These are phyloP conservation scores for Agrilus biguttatus DNA, from an alignment of 2,888 invertebrate species.

Conservation along the genomic window DNA sequence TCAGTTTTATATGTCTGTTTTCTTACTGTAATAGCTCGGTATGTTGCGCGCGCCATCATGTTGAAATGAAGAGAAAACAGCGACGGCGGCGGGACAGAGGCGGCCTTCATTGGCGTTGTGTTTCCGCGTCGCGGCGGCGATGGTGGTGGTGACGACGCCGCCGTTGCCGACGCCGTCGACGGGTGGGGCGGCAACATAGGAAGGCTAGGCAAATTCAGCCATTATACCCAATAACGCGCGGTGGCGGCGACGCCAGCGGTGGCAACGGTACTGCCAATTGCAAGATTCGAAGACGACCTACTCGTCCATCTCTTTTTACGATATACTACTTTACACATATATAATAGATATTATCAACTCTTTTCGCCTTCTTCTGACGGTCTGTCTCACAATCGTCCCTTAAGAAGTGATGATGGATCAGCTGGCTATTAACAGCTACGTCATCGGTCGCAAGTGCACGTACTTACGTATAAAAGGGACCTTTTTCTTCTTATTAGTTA, in stretches of 20 bases:
- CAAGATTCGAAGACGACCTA: too few relatives aligned
- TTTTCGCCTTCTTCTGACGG: too few relatives aligned
- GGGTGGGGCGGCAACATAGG: constrained; percentile 5
- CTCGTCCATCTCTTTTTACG: too few relatives aligned
- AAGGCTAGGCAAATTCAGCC: constrained; percentile 31
- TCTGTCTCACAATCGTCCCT: too few relatives aligned
- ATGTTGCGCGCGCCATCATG: constrained; percentile 30
- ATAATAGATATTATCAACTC: too few relatives aligned
- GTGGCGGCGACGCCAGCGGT: background rate
- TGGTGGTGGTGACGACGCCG: constrained; percentile 12
- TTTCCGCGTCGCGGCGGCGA: constrained; percentile 25
- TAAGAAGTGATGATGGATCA: too few relatives aligned
- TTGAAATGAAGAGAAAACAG: constrained; percentile 32
- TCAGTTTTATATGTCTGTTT: constrained; percentile 41
- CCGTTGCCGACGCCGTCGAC: constrained; percentile 8
- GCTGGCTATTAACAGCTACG: too few relatives aligned
- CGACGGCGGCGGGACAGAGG: constrained; percentile 26
- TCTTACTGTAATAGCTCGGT: constrained; percentile 40
- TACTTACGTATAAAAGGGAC: too few relatives aligned
- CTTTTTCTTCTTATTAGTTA: too few relatives aligned
- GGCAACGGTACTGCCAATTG: too few relatives aligned
- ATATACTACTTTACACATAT: too few relatives aligned
- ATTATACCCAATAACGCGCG: constrained; percentile 28
- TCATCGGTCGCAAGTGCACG: too few relatives aligned
- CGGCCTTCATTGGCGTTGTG: constrained; percentile 29